phyloP scores from a whole-genome alignment of 2,888 invertebrate genomes.

The Drosophila paucipuncta region DNA sequence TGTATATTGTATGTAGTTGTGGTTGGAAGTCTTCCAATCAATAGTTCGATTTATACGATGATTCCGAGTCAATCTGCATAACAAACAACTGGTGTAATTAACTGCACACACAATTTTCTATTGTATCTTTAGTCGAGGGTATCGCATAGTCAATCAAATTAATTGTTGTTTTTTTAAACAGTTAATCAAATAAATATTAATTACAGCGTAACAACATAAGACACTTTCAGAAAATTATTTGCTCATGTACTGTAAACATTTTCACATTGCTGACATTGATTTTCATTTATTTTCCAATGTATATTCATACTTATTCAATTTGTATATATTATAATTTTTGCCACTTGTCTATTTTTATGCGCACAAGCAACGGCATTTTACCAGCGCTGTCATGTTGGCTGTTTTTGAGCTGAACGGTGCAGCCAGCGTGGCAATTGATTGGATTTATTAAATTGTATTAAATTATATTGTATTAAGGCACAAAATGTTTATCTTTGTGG shows the following conservation, averaged over 20 bases:
- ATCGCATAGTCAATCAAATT: slow-evolving; percentile 3
- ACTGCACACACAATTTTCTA: neutral
- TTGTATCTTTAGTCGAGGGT: slow-evolving; percentile 7
- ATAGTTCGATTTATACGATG: neutral
- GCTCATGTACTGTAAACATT: slow-evolving; percentile 15
- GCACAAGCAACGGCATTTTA: slow-evolving; percentile 27
- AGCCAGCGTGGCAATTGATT: slow-evolving; percentile 10
- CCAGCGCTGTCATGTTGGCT: slow-evolving; percentile 26
- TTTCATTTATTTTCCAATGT: slow-evolving; percentile 34
- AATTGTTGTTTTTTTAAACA: slow-evolving; percentile 18
- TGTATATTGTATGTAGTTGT: neutral
- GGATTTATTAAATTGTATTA: neutral
- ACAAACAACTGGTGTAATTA: neutral
- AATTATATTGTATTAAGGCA: neutral
- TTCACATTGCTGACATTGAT: slow-evolving; percentile 46
- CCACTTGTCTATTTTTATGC: slow-evolving; percentile 54
- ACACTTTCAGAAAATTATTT: slow-evolving; percentile 13
- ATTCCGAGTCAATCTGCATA: neutral
- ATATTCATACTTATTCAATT: slow-evolving; percentile 2
- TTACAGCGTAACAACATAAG: slow-evolving; percentile 20
- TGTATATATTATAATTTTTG: slow-evolving; percentile 26
- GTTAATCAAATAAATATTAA: slow-evolving; percentile 33
- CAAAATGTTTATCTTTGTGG: neutral
- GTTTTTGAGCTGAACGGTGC: slow-evolving; percentile 8
- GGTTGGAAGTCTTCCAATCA: neutral